These are phyloP conservation scores for Microchirus variegatus DNA, from an alignment of 2,797 vertebrate genomes.

Conservation along the genomic window DNA sequence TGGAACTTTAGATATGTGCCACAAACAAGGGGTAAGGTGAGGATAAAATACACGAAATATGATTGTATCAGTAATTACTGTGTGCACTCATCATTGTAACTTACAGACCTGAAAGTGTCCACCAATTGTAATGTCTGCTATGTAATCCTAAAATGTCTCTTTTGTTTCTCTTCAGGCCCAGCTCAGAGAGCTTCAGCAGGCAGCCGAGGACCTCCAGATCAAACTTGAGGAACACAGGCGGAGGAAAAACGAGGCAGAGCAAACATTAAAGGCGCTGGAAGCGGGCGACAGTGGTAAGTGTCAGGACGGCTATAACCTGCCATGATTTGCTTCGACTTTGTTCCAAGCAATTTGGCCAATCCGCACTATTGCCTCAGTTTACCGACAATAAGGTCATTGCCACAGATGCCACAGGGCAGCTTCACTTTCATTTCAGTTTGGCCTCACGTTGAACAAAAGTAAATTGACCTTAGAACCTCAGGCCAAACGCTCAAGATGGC, in stretches of 20 bases:
- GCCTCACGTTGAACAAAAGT: conserved; percentile 33
- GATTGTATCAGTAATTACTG: too few species aligned
- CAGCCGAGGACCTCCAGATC: conserved; percentile 70
- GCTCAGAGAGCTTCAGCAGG: conserved; percentile 75
- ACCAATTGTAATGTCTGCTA: neutral
- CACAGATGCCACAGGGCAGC: conserved; percentile 32
- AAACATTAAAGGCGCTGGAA: conserved; percentile 52
- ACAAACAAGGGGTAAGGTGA: neutral
- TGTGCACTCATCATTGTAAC: neutral
- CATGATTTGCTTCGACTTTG: conserved; percentile 35
- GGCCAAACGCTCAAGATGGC: conserved; percentile 51
- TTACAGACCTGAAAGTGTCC: neutral
- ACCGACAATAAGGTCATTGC: conserved; percentile 25
- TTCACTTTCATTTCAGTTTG: conserved; percentile 54
- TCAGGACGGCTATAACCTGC: conserved; percentile 26
- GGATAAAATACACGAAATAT: too few species aligned
- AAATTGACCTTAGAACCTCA: conserved; percentile 47
- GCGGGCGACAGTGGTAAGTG: conserved; percentile 53
- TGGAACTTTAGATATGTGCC: too few species aligned
- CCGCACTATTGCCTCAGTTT: conserved; percentile 28
- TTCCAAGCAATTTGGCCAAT: conserved; percentile 39
- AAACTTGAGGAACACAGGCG: conserved; percentile 71
- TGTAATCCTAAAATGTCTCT: neutral
- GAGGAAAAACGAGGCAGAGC: conserved; percentile 65
- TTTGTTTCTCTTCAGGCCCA: conserved; percentile 61